phyloP scores from a whole-genome alignment of 2,797 vertebrate species.

The Chrysocyon brachyurus region DNA sequence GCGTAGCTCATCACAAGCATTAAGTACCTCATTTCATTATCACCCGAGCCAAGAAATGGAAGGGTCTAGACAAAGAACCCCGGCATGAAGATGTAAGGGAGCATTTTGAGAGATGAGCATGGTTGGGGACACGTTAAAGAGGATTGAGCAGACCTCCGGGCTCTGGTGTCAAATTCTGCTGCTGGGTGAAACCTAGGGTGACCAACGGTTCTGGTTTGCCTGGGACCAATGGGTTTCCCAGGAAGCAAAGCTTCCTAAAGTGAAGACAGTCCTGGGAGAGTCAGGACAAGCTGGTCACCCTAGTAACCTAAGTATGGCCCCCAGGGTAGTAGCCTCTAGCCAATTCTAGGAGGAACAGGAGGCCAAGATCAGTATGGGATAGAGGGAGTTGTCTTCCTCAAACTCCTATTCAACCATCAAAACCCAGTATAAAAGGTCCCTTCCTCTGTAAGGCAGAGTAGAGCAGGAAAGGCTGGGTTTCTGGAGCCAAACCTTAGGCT shows the following conservation, averaged over 20 bases:
- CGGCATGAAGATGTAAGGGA: background rate
- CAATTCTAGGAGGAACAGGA: background rate
- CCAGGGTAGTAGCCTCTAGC: background rate
- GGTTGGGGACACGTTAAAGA: background rate
- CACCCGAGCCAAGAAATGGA: background rate
- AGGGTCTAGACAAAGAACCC: background rate
- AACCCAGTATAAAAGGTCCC: background rate
- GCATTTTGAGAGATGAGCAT: background rate
- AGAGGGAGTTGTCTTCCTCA: background rate
- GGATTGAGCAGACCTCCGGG: background rate
- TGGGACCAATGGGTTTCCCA: background rate
- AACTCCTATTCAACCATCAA: conserved; percentile 51
- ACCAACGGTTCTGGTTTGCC: background rate
- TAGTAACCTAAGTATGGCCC: background rate
- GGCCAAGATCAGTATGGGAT: background rate
- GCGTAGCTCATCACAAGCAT: background rate
- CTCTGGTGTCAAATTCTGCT: background rate
- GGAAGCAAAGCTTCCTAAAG: background rate
- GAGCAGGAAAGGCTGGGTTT: background rate
- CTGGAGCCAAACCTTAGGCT: background rate
- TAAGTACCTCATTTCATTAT: background rate
- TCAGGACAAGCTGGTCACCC: background rate
- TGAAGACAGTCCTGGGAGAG: background rate
- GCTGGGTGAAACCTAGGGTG: background rate
- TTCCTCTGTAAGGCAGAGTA: background rate